Conservation (phyloP, 2,888 invertebrate genomes). For the Ommatoiulus sabulosus region DNA sequence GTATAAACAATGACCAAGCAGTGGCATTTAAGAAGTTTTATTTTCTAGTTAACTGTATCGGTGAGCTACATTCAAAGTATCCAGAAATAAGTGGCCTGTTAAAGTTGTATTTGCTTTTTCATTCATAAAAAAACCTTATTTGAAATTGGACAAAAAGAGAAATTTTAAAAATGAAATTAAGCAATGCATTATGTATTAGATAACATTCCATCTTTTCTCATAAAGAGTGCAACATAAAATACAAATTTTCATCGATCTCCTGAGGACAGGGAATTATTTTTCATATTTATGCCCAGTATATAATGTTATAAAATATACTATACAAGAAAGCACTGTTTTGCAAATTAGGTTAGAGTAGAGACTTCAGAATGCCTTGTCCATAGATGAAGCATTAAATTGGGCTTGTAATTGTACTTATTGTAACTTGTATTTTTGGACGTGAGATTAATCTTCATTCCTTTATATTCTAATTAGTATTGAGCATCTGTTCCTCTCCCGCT, state of each 20-base stretch:
- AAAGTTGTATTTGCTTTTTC: too few relatives aligned
- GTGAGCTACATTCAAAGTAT: too few relatives aligned
- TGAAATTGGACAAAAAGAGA: background rate
- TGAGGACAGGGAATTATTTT: slow-evolving; percentile 12
- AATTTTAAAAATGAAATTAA: background rate
- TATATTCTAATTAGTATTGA: too few relatives aligned
- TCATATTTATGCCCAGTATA: slow-evolving; percentile 17
- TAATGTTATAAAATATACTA: background rate
- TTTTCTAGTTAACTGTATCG: too few relatives aligned
- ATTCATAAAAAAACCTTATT: background rate
- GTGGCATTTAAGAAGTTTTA: too few relatives aligned
- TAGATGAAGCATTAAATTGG: background rate
- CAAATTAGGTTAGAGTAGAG: background rate
- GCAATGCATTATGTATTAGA: background rate
- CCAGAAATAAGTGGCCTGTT: too few relatives aligned
- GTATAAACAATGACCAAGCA: too few relatives aligned
- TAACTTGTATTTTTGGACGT: background rate
- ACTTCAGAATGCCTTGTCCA: background rate
- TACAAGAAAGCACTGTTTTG: background rate
- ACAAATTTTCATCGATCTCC: background rate
- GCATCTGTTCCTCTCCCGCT: too few relatives aligned
- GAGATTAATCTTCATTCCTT: background rate
- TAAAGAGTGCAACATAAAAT: background rate
- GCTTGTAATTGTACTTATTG: background rate
- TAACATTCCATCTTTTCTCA: background rate